Conservation (phyloP, 1,140 invertebrate species). For the Spodoptera litura region DNA sequence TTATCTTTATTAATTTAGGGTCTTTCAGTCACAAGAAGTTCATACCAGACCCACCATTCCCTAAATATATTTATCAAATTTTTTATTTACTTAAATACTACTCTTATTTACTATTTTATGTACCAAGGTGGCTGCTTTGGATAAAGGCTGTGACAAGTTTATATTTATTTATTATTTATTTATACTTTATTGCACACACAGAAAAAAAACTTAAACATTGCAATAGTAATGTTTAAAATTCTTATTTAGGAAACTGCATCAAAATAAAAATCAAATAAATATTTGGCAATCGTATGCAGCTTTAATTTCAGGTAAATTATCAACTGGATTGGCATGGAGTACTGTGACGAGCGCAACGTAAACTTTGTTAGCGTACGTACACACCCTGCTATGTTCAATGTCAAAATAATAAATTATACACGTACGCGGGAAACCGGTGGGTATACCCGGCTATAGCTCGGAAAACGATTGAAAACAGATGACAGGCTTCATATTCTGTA, state of each 20-base stretch:
- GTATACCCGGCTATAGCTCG: not conserved
- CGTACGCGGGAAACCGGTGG: not conserved
- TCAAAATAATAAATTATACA: slow-evolving; percentile 38
- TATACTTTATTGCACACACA: no score
- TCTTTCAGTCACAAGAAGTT: no score
- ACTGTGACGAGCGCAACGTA: slow-evolving; percentile 8
- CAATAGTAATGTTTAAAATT: no score
- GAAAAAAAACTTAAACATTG: no score
- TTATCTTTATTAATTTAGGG: no score
- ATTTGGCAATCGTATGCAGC: not conserved
- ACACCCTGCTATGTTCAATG: slow-evolving; percentile 11
- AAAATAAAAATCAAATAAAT: not conserved
- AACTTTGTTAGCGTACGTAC: slow-evolving; percentile 21
- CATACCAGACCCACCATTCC: no score
- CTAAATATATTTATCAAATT: no score
- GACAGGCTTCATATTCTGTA: slow-evolving; percentile 15
- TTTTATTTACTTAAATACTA: no score
- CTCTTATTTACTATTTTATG: no score
- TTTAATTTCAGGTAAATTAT: slow-evolving; percentile 13
- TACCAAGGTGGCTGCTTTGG: no score
- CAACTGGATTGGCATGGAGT: not conserved
- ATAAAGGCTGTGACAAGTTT: no score
- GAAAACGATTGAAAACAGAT: slow-evolving; percentile 33
- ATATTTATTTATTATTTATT: no score
- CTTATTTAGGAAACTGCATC: not conserved